phyloP scores from a whole-genome alignment of 2,797 vertebrate species.

The Acanthiza pusilla region DNA sequence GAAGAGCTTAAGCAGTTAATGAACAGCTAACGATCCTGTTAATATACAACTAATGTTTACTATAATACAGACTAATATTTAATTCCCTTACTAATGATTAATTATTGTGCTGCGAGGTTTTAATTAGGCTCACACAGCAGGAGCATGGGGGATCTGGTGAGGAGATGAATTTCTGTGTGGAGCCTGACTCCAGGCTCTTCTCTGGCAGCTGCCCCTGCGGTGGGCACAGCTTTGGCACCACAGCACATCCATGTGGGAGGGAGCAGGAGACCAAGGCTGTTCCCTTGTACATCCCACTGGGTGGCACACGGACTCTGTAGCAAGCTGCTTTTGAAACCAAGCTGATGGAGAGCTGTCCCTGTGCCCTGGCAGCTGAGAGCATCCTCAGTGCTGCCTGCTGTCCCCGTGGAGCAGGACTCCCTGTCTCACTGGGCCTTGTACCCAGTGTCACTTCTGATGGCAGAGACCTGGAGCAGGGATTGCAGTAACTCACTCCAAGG shows the following conservation, averaged over 20 bases:
- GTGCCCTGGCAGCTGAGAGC: not conserved
- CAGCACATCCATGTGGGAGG: accelerated
- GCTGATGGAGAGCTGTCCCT: not conserved
- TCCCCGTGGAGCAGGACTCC: not conserved
- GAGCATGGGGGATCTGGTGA: not conserved
- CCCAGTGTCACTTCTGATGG: not conserved
- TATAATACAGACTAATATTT: constrained; percentile 12
- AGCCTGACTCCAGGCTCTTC: not conserved
- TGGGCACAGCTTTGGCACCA: not conserved
- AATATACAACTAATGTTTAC: constrained; percentile 16
- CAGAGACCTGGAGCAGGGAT: not conserved
- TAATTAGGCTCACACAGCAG: constrained; percentile 18
- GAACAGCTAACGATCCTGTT: not conserved
- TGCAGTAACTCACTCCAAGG: not conserved
- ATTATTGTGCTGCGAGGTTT: constrained; percentile 11
- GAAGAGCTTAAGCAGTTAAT: constrained; percentile 1
- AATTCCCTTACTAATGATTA: constrained; percentile 16
- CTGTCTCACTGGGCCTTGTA: not conserved
- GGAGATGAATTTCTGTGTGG: not conserved
- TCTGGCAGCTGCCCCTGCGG: not conserved
- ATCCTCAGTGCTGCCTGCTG: not conserved
- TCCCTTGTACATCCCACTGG: not conserved
- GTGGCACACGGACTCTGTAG: not conserved
- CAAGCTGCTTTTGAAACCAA: not conserved
- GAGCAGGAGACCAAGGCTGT: not conserved